phyloP scores from a whole-genome alignment of 2,888 invertebrate species.

The Chalcis sispes region DNA sequence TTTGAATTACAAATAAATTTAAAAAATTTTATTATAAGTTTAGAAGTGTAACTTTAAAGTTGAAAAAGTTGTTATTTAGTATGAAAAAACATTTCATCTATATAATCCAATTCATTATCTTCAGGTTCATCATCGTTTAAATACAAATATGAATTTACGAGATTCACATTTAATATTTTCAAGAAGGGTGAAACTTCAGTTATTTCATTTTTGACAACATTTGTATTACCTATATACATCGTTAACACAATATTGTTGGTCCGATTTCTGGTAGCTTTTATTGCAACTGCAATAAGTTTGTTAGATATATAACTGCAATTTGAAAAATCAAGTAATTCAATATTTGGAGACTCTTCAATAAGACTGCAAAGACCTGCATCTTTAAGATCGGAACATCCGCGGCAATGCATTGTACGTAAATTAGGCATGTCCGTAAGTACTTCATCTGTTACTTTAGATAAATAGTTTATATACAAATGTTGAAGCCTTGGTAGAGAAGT shows the following conservation, averaged over 20 bases:
- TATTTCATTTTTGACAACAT: conserved; percentile 50
- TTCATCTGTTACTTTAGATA: conserved; percentile 63
- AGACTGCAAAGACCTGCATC: conserved; percentile 64
- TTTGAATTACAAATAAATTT: too few species aligned
- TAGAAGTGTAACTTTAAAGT: too few species aligned
- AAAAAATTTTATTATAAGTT: too few species aligned
- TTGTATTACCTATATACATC: conserved; percentile 67
- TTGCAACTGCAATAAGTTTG: conserved; percentile 63
- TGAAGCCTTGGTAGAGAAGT: conserved; percentile 65
- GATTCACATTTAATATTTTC: conserved; percentile 66
- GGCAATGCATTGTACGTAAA: conserved; percentile 67
- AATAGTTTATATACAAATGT: conserved; percentile 65
- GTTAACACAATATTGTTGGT: conserved; percentile 67
- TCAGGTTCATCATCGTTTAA: conserved; percentile 34
- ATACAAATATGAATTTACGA: conserved; percentile 41
- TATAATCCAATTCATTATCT: conserved; percentile 7
- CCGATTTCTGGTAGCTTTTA: conserved; percentile 65
- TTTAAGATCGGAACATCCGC: conserved; percentile 61
- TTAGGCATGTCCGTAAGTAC: conserved; percentile 63
- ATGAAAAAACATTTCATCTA: conserved; percentile 35
- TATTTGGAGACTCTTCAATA: conserved; percentile 63
- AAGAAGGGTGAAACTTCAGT: conserved; percentile 66
- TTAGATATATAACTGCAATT: conserved; percentile 65
- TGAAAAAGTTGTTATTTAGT: too few species aligned
- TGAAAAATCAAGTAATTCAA: conserved; percentile 69